Conservation (phyloP, 37 sponge, comb jelly and placozoan genomes). For the Corticium candelabrum region DNA sequence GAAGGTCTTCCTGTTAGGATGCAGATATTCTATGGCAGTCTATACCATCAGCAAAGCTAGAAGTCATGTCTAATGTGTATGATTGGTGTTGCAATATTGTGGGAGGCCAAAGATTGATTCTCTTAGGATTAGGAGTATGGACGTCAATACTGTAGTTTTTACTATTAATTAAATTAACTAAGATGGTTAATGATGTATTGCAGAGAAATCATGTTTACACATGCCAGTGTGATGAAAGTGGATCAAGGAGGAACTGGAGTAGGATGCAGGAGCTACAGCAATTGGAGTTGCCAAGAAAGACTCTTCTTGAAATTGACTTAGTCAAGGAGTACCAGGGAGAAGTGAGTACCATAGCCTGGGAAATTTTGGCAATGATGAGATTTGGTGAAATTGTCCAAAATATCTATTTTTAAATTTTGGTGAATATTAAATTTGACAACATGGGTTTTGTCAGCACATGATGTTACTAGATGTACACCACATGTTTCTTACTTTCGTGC, state of each 20-base stretch:
- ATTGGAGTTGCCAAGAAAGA: background rate
- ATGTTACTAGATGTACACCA: too few relatives aligned
- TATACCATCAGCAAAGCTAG: background rate
- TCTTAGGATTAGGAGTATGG: background rate
- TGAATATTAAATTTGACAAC: too few relatives aligned
- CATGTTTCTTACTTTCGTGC: too few relatives aligned
- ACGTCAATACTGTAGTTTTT: too few relatives aligned
- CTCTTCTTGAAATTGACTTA: background rate
- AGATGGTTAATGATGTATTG: too few relatives aligned
- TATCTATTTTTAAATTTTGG: too few relatives aligned
- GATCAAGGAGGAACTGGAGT: background rate
- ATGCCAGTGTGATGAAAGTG: background rate
- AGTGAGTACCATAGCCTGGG: constrained; percentile 2
- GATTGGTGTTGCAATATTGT: background rate
- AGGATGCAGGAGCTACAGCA: background rate
- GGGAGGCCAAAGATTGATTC: background rate
- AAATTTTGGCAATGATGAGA: too few relatives aligned
- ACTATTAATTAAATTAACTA: too few relatives aligned
- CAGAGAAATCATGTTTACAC: background rate
- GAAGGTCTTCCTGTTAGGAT: too few relatives aligned
- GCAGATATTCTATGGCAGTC: background rate
- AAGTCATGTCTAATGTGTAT: background rate
- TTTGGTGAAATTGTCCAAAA: too few relatives aligned
- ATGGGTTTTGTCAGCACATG: too few relatives aligned
- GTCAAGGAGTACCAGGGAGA: constrained; percentile 1